Percentiles rank a stretch among this genome's conserved stretches.
Evolutionary conservation across 2,113 vertebrate species (phyloP).

Genomic region (Chunga burmeisteri): DNA sequence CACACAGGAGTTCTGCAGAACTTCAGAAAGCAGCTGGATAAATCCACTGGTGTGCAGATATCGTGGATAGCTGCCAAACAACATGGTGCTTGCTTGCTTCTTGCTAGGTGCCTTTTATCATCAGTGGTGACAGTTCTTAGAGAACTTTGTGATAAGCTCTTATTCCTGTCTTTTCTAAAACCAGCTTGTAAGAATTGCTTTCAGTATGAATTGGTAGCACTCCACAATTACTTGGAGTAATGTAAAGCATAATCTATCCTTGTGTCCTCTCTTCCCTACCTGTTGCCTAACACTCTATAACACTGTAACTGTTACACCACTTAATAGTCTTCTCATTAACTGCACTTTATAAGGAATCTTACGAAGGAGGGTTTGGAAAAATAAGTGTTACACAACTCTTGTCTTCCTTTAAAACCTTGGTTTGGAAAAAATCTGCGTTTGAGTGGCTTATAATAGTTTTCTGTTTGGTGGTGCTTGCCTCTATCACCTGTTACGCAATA

Average conservation of each 20-base stretch:
- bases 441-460: background rate
- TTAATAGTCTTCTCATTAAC: background rate
- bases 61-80: background rate
- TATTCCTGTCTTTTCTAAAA: background rate
- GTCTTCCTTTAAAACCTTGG: background rate
- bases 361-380: background rate
- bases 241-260: background rate
- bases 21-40: background rate
- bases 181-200: background rate
- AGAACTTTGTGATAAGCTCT: background rate
- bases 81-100: background rate
- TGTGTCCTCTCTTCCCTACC: background rate
- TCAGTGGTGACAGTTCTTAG: background rate
- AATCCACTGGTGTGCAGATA: background rate
- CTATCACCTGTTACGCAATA: background rate
- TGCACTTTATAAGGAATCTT: background rate
- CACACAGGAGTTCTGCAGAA: background rate
- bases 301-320: background rate
- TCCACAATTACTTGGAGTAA: background rate
- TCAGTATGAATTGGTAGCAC: background rate
- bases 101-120: background rate
- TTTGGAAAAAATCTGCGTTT: background rate
- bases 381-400: background rate
- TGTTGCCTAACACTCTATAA: accelerated
- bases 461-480: background rate